Base-by-base conservation (phyloP, 1,140 invertebrate genomes). In the Ostrea denselamellosa region DNA sequence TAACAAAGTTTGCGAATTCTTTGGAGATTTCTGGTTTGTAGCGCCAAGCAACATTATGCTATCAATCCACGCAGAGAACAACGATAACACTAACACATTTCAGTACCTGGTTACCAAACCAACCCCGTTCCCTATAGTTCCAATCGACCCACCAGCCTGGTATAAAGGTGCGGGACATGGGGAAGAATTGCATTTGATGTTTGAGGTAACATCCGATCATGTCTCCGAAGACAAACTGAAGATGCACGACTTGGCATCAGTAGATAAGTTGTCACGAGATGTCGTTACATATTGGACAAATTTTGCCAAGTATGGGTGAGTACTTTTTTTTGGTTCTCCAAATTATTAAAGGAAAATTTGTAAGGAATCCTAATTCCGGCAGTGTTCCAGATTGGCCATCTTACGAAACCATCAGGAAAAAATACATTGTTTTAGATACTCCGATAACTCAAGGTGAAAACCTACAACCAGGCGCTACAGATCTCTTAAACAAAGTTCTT, bases 251-350 rank as follows among this genome's bases (percentile, higher is more conserved):
- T 19, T 65, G 19, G 54, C 12, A 8, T 22, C 22, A 4, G 98
- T 99, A 95, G 96, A 97, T 82, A 96, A 97, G 51, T 95, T 99
- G 19, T 97, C 98, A 0, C 97, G 98, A 94, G 97, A 97, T 87
- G 97, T 98, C 85, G 98, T 99, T 95, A 96, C 97, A 44, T 98
- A 98, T 93, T 97, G 98, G 95, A 97, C 97, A 19, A 99, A 99
- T 95, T 99, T 99, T 93, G 98, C 98, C 19, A 97, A 97, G 93
- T 97, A 97, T 22, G 98, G 98, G 98, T 99, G 95, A 97, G 97
- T 96, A 5, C 52, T 84, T 62, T 62, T 19, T 62, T 62, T 62
- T 58, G 4, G n/a, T 19, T 62, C n/a, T 19, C 56, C 54, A 56
- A 12, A n/a, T 28, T 10, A 17, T 44, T 3, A 19, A n/a, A 34